phyloP scores from a whole-genome alignment of 2,113 vertebrate genomes.

The Halichoerus grypus region DNA sequence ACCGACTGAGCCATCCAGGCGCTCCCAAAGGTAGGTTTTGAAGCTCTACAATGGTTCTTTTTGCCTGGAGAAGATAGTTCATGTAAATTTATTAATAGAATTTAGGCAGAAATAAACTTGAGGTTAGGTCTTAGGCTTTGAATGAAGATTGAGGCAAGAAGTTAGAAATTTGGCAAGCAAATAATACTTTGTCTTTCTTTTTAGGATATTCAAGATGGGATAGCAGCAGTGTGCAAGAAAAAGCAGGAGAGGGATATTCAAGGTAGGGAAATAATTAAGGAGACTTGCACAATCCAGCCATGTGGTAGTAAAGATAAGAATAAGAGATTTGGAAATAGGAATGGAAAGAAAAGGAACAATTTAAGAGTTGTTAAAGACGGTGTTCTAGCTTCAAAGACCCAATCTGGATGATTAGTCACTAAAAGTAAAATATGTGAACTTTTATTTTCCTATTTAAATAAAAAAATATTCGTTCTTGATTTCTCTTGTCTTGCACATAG shows the following conservation, averaged over 20 bases:
- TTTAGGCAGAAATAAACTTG: not conserved
- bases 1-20: not conserved
- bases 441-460: not conserved
- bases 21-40: not conserved
- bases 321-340: not conserved
- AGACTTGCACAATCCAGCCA: not conserved
- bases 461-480: not conserved
- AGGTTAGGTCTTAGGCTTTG: not conserved
- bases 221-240: not conserved
- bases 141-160: not conserved
- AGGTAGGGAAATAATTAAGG: not conserved
- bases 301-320: not conserved
- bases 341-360: not conserved
- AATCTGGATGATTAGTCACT: not conserved
- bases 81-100: not conserved
- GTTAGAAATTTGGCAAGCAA: not conserved
- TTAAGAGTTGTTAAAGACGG: not conserved
- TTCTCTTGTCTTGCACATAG: slow-evolving; percentile 21
- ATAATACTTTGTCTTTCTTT: not conserved
- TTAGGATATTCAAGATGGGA: not conserved
- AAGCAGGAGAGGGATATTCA: not conserved
- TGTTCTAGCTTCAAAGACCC: not conserved
- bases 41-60: not conserved
- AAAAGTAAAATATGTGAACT: not conserved
- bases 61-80: not conserved